Evolutionary conservation across 2,888 invertebrate genomes (phyloP).

Genomic region (Aleiodes alternator): DNA sequence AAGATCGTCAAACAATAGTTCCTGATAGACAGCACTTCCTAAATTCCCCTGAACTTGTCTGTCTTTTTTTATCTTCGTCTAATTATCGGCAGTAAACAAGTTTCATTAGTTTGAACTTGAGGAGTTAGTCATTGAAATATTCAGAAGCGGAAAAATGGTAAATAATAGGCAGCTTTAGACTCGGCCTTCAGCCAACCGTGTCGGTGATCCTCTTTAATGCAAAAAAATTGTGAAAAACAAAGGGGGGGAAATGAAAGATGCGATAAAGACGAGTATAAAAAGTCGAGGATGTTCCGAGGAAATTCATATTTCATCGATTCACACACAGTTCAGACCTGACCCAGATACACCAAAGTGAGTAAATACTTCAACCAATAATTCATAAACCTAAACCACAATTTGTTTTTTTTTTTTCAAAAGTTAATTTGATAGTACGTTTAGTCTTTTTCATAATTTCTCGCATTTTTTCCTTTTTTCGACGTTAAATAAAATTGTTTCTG

Average conservation of each 20-base stretch:
- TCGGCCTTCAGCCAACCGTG: conserved; percentile 17
- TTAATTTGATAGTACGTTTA: not conserved
- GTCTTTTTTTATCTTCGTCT: not conserved
- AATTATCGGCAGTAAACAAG: conserved; percentile 3
- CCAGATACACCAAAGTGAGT: conserved; percentile 6
- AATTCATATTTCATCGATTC: conserved; percentile 12
- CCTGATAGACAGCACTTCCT: not conserved
- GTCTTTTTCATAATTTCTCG: too few relatives aligned
- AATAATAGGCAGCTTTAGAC: not conserved
- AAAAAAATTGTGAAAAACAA: conserved; percentile 1
- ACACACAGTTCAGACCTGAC: not conserved
- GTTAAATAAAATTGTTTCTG: not conserved
- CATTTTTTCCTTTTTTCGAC: not conserved
- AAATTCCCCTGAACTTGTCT: not conserved
- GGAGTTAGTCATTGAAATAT: too few relatives aligned
- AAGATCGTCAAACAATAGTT: conserved; percentile 1
- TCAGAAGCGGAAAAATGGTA: not conserved
- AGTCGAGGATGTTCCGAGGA: not conserved
- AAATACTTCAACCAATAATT: not conserved
- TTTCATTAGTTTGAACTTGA: too few relatives aligned
- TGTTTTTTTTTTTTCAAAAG: not conserved
- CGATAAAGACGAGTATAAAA: not conserved
- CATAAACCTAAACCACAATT: not conserved
- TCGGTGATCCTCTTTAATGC: conserved; percentile 2
- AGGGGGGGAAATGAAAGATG: not conserved